Evolutionary conservation across 2,888 invertebrate genomes (phyloP).

Genomic region (Uloborus plumipes): DNA sequence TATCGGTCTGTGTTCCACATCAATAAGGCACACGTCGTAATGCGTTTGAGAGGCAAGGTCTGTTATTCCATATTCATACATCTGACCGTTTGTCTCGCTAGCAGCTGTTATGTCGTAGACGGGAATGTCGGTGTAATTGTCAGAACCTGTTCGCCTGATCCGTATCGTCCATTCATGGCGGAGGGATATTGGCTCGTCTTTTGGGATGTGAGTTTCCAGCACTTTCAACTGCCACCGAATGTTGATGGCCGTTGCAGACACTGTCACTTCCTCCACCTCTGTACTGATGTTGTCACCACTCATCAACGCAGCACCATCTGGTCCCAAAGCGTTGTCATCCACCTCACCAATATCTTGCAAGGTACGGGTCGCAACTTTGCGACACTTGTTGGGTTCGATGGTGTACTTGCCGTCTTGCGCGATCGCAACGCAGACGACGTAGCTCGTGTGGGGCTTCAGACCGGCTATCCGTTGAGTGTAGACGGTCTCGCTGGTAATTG

Average conservation of each 20-base stretch:
- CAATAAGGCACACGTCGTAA: constrained; percentile 53
- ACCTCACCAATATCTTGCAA: neutral
- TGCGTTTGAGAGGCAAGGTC: constrained; percentile 43
- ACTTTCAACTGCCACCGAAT: constrained; percentile 35
- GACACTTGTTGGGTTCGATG: constrained; percentile 43
- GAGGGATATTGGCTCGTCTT: constrained; percentile 5
- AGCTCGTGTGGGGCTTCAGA: constrained; percentile 22
- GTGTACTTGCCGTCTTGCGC: constrained; percentile 34
- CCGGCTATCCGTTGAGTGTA: constrained; percentile 18
- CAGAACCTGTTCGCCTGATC: constrained; percentile 30
- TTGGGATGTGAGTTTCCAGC: neutral
- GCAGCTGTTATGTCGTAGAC: constrained; percentile 45
- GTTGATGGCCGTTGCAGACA: constrained; percentile 18
- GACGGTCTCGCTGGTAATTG: constrained; percentile 9
- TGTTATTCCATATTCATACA: constrained; percentile 42
- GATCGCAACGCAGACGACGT: constrained; percentile 45
- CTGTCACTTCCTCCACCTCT: constrained; percentile 20
- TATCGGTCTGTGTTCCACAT: constrained; percentile 28
- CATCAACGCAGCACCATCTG: neutral
- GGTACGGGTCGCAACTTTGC: constrained; percentile 16
- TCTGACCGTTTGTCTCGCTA: constrained; percentile 26
- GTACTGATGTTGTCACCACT: constrained; percentile 6
- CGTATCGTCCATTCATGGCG: constrained; percentile 52
- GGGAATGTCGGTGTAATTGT: constrained; percentile 43
- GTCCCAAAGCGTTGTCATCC: neutral